Evolutionary conservation across 2,888 invertebrate species (phyloP), one percentile per base, ranked within the genome.

Genomic region (Synergus itoensis): DNA sequence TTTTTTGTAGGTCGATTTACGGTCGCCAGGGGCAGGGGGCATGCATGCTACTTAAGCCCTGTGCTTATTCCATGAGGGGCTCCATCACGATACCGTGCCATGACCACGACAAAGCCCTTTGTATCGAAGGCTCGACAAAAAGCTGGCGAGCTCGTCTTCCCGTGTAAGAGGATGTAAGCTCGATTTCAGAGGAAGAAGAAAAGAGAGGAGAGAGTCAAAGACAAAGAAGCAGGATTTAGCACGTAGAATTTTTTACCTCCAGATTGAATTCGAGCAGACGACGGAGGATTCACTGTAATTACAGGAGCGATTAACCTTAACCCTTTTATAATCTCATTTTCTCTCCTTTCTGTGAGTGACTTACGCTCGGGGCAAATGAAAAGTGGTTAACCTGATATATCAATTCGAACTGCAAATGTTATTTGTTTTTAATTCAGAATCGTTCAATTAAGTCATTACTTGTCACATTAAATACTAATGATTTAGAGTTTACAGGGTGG

Each of bases 31-130:
- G 83, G 80, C 77, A 81, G 77, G 81, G 83, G 80, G 83, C 81
- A 78, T 77, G 82, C 79, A 76, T 80, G 81, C 82, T 83, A 82
- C 85, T 84, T 81, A 84, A 84, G 83, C 80, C 82, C 82, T 43
- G 78, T 79, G 80, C 80, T 83, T 83, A 82, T 82, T 82, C 81
- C 79, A 79, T 81, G 79, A 77, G 76, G 82, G 82, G 81, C 81
- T 84, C 79, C 82, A 69, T 79, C 77, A 79, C 79, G 82, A 82
- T 80, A 80, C 80, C 53, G n/a, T 67, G 65, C 45, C 77, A 65
- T 43, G 65, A 57, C 41, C 67, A 79, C 77, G 82, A 81, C 83
- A 82, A 83, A 83, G 81, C 82, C 84, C 80, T 81, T 83, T 84
- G 82, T 83, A 81, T 81, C 80, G 82, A 81, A 79, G 80, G 81